Conservation (phyloP, 2,113 vertebrate species). For the Sorex araneus region DNA sequence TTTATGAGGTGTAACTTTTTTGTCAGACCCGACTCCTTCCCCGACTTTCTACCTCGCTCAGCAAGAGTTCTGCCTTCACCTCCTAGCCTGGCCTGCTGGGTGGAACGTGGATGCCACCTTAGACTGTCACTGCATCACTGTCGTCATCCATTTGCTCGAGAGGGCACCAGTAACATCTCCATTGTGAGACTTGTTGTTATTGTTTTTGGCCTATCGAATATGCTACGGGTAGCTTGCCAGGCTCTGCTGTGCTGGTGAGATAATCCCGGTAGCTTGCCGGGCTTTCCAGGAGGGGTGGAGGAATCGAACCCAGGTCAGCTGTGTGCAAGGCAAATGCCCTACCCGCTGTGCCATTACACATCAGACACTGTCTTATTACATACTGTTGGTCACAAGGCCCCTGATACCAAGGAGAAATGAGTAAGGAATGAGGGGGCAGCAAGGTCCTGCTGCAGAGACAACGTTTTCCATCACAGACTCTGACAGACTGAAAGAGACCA, state of each 20-base stretch:
- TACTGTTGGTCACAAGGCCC: background rate
- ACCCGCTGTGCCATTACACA: no score
- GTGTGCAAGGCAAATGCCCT: no score
- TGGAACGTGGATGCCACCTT: background rate
- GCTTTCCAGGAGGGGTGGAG: no score
- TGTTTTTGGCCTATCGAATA: no score
- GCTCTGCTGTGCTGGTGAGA: no score
- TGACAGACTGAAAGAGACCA: fast-evolving
- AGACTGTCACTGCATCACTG: no score
- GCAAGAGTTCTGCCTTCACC: background rate
- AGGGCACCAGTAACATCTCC: no score
- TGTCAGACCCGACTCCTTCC: background rate
- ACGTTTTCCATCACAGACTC: background rate
- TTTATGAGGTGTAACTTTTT: constrained; percentile 26
- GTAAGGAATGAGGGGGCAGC: background rate
- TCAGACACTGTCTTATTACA: background rate
- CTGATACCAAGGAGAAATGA: background rate
- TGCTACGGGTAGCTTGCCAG: no score
- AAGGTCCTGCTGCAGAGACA: background rate
- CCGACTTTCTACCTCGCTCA: background rate
- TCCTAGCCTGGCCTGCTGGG: background rate
- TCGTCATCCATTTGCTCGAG: no score
- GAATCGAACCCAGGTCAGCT: no score
- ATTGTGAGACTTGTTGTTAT: no score
- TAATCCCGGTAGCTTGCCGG: no score